Evolutionary conservation across 2,888 invertebrate species (phyloP).

Genomic region (Dioctria linearis): DNA sequence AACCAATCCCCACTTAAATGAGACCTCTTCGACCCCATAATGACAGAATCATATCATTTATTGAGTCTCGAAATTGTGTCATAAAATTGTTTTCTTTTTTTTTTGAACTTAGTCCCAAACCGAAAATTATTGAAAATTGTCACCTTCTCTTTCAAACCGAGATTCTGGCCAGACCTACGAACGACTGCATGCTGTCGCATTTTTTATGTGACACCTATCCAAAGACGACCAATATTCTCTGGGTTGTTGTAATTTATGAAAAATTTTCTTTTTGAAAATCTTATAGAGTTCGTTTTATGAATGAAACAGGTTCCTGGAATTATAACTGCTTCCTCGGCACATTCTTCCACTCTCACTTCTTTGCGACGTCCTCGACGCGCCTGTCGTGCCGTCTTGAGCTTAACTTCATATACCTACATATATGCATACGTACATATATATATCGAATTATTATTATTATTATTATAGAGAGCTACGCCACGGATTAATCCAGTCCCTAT

Average conservation of each 20-base stretch:
- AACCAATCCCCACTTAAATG: conserved; percentile 33
- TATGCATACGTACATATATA: neutral
- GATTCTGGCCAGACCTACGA: neutral
- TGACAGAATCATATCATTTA: conserved; percentile 39
- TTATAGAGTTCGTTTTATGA: conserved; percentile 35
- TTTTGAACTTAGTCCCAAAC: conserved; percentile 29
- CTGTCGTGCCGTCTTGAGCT: neutral
- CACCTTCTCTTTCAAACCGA: conserved; percentile 13
- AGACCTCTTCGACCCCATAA: neutral
- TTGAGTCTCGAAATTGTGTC: conserved; percentile 30
- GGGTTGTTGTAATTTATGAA: conserved; percentile 40
- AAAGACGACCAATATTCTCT: conserved; percentile 2
- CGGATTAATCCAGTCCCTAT: neutral
- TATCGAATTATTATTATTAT: no score
- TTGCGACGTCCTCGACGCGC: neutral
- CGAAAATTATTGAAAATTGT: conserved; percentile 49
- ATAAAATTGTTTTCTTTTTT: conserved; percentile 23
- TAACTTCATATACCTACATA: neutral
- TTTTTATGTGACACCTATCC: conserved; percentile 39
- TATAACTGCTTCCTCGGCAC: conserved; percentile 28
- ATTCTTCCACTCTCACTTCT: conserved; percentile 30
- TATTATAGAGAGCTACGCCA: neutral
- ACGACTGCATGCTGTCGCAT: neutral
- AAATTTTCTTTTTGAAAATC: neutral
- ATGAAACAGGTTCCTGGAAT: conserved; percentile 54